Conservation (phyloP, 1,140 invertebrate species). For the Leptopilina boulardi region DNA sequence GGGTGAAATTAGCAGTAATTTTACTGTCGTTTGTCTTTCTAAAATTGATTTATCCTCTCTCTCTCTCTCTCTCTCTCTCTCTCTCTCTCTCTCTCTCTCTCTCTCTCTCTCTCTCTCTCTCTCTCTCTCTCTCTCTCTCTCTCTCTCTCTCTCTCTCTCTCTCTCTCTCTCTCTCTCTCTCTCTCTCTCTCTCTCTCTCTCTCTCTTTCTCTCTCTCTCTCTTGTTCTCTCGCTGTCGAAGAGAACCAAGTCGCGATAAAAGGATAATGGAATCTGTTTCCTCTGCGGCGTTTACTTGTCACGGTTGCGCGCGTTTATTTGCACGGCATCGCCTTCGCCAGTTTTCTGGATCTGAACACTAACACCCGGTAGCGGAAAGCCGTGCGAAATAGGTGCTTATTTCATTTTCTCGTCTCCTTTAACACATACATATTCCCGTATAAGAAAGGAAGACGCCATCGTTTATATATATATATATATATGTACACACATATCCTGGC, state of each 20-base stretch:
- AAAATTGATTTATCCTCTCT: slow-evolving; percentile 1
- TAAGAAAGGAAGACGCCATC: slow-evolving; percentile 40
- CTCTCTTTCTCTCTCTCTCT: not conserved
- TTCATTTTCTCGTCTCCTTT: slow-evolving; percentile 52
- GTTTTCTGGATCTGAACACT: slow-evolving; percentile 49
- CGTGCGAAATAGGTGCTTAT: slow-evolving; percentile 53
- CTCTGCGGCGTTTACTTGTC: slow-evolving; percentile 53
- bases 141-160: not conserved
- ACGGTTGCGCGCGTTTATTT: slow-evolving; percentile 59
- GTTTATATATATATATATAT: too few relatives aligned
- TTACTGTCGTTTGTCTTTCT: slow-evolving; percentile 5
- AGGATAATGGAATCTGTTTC: slow-evolving; percentile 57
- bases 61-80: not conserved
- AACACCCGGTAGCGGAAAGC: slow-evolving; percentile 53
- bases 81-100: not conserved
- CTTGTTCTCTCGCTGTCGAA: slow-evolving; percentile 1
- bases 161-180: not conserved
- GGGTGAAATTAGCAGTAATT: not conserved
- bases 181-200: not conserved
- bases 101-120: not conserved
- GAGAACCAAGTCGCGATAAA: slow-evolving; percentile 54
- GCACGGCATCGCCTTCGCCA: slow-evolving; percentile 49
- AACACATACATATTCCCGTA: not conserved
- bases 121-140: not conserved
- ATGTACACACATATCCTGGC: slow-evolving; percentile 44